Conservation (phyloP, 2,888 invertebrate genomes). For the Plemyria rubiginata region DNA sequence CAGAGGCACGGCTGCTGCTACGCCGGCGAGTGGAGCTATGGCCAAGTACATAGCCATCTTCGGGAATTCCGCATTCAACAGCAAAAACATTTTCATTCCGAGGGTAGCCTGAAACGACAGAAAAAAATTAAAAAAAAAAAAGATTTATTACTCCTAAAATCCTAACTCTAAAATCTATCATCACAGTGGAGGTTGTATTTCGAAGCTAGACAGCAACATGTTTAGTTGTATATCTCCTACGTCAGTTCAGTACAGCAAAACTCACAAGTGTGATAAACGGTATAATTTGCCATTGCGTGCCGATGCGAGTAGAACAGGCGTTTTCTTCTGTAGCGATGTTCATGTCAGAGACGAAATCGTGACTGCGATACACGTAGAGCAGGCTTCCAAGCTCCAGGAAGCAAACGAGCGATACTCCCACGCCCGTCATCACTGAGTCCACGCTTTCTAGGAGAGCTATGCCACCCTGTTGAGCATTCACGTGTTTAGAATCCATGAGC, state of each 20-base stretch:
- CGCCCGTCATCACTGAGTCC: slow-evolving; percentile 62
- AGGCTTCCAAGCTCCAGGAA: slow-evolving; percentile 63
- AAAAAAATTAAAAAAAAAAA: slow-evolving; percentile 24
- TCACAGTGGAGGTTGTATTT: too few relatives aligned
- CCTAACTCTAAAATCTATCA: too few relatives aligned
- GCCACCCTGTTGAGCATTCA: slow-evolving; percentile 58
- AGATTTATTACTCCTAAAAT: too few relatives aligned
- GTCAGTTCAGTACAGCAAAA: too few relatives aligned
- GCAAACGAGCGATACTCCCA: slow-evolving; percentile 61
- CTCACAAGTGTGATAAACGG: slow-evolving; percentile 65
- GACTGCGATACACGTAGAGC: slow-evolving; percentile 66
- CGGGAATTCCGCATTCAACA: slow-evolving; percentile 59
- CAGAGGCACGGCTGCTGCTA: slow-evolving; percentile 58
- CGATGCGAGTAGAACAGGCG: slow-evolving; percentile 62
- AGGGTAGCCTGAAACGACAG: slow-evolving; percentile 52
- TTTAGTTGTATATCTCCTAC: too few relatives aligned
- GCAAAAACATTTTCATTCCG: slow-evolving; percentile 49
- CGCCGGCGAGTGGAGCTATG: slow-evolving; percentile 51
- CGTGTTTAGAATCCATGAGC: too few relatives aligned
- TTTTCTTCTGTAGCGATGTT: slow-evolving; percentile 72
- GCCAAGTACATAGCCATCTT: slow-evolving; percentile 47
- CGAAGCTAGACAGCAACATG: too few relatives aligned
- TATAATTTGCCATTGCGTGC: slow-evolving; percentile 64
- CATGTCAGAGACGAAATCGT: slow-evolving; percentile 73
- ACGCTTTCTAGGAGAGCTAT: slow-evolving; percentile 67